Conservation (phyloP, 35 echinoderm and acorn worm species). For the Apostichopus californicus region DNA sequence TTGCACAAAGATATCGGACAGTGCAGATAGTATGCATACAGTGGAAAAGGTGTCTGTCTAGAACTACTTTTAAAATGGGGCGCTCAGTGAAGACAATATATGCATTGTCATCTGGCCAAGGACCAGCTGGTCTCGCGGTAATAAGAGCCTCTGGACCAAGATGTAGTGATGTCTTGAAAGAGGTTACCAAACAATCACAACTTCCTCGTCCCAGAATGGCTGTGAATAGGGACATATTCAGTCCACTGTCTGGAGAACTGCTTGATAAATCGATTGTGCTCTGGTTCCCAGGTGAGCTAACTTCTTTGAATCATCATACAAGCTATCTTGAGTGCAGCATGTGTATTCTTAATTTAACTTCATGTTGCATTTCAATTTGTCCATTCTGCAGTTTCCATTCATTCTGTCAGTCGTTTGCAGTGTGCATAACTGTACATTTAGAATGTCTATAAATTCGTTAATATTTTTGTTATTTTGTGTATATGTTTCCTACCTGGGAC, state of each 20-base stretch:
- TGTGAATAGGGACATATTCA: constrained; percentile 34
- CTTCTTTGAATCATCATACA: neutral
- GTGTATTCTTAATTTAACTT: neutral
- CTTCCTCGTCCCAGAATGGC: constrained; percentile 64
- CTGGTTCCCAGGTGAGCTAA: constrained; percentile 88
- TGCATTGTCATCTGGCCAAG: constrained; percentile 85
- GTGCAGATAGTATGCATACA: neutral
- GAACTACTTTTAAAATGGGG: neutral
- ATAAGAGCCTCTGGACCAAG: constrained; percentile 84
- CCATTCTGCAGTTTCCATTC: neutral
- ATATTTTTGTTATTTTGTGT: too few relatives aligned
- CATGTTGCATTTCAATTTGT: too few relatives aligned
- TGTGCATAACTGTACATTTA: neutral
- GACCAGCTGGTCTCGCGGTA: constrained; percentile 80
- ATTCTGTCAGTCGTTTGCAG: neutral
- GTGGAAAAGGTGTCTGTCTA: neutral
- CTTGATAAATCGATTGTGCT: constrained; percentile 80
- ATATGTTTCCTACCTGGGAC: too few relatives aligned
- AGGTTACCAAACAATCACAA: constrained; percentile 19
- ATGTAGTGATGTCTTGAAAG: constrained; percentile 11
- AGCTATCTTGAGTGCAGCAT: neutral
- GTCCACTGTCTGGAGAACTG: constrained; percentile 63
- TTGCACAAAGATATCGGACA: neutral
- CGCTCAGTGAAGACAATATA: constrained; percentile 71
- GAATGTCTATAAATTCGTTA: too few relatives aligned